Evolutionary conservation across 2,888 invertebrate species (phyloP), one percentile per base, ranked within the genome.

Genomic region (Helleia helle): DNA sequence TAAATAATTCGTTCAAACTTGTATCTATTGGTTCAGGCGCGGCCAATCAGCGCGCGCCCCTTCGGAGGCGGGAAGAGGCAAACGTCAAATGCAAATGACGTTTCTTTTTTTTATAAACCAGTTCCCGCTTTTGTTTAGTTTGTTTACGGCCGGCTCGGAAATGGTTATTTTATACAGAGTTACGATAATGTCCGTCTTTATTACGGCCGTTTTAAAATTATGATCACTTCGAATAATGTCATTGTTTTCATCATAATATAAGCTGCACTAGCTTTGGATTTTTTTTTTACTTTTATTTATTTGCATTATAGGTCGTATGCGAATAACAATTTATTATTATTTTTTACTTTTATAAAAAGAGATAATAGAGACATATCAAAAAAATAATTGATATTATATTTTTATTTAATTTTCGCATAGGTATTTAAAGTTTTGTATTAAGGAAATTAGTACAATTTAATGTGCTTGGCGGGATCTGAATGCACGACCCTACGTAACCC

Each of bases 11-110:
- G 53, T 52, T 50, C 54, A 43, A 48, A 50, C 49, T 54, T 44
- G 52, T 50, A 53, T 50, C 60, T 55, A 76, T 81, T 79, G 80
- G 81, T 46, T 51, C 51, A 38, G 46, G 46, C 41, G 26, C 55
- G 54, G 49, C 81, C 80, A 81, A 83, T 77, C 51, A 58, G 54
- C 49, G 59, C 50, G 50, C 61, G 46, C 49, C 50, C 47, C 55
- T 46, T 46, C 50, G 72, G 65, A 77, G 81, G 80, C 81, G 81
- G 81, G 76, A 79, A 80, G 72, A 71, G 76, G 72, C 72, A 66
- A 72, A 73, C 73, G 75, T 73, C 76, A 74, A 56, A 80, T 77
- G 80, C 71, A 77, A 81, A 80, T 79, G 67, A 73, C 52, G 55
- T 56, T 56, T 52, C 59, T 56, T 70, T 65, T 69, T 70, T 72